Evolutionary conservation across 2,113 vertebrate species (phyloP).

Genomic region (Semicossyphus pulcher): DNA sequence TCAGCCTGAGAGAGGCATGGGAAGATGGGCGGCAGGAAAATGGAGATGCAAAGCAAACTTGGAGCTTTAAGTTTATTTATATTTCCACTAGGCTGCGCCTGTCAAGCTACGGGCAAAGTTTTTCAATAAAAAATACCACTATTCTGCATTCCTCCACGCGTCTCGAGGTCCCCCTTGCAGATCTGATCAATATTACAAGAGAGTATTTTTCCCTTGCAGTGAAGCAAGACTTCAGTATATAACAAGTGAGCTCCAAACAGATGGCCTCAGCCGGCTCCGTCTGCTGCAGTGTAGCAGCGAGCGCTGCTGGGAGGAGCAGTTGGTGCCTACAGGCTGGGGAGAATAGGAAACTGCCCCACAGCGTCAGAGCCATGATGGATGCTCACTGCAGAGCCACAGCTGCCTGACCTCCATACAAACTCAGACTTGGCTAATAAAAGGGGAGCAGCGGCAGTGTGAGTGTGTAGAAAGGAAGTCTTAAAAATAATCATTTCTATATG

Average conservation of each 20-base stretch:
- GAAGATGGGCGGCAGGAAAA: not conserved
- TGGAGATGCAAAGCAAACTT: constrained; percentile 42
- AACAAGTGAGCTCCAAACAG: constrained; percentile 66
- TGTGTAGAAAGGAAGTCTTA: not conserved
- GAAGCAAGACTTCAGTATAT: constrained; percentile 45
- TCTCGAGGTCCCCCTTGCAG: constrained; percentile 20
- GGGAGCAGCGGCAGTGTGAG: constrained; percentile 6
- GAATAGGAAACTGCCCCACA: constrained; percentile 77
- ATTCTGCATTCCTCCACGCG: constrained; percentile 4
- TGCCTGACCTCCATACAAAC: constrained; percentile 78
- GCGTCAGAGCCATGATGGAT: constrained; percentile 81
- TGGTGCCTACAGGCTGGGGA: constrained; percentile 67
- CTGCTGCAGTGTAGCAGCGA: constrained; percentile 67
- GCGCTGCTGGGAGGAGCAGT: constrained; percentile 64
- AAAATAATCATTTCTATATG: constrained; percentile 11
- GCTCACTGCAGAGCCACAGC: constrained; percentile 79
- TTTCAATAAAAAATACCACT: constrained; percentile 23
- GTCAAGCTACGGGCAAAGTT: constrained; percentile 35
- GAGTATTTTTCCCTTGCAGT: constrained; percentile 30
- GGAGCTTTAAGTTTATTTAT: constrained; percentile 16
- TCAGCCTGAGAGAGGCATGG: constrained; percentile 23
- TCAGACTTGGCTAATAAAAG: constrained; percentile 64
- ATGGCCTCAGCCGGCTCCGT: constrained; percentile 69
- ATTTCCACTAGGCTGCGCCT: constrained; percentile 16
- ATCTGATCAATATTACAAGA: constrained; percentile 58